phyloP scores from a whole-genome alignment of 2,888 invertebrate species.

The Odontomyia ornata region DNA sequence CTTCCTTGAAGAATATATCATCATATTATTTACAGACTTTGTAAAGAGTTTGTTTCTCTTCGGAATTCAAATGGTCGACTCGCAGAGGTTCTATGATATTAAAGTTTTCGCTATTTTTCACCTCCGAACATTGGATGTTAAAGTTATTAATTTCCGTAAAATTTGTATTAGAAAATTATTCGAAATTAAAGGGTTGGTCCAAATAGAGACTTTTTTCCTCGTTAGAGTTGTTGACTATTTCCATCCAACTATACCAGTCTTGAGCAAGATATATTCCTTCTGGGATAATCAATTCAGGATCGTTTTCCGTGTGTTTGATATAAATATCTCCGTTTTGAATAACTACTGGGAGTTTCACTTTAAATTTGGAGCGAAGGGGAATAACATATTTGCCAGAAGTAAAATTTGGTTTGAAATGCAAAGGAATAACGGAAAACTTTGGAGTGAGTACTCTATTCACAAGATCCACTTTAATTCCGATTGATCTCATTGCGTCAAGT shows the following conservation, averaged over 20 bases:
- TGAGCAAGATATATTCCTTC: slow-evolving; percentile 25
- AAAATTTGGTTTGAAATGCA: too few species aligned
- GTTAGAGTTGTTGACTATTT: slow-evolving; percentile 13
- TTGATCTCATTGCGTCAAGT: too few species aligned
- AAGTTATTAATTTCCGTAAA: slow-evolving; percentile 29
- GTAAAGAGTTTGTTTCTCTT: too few species aligned
- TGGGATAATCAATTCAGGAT: background rate
- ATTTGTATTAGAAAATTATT: background rate
- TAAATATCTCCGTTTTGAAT: slow-evolving; percentile 39
- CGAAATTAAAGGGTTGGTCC: slow-evolving; percentile 21
- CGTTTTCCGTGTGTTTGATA: background rate
- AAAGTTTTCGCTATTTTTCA: too few species aligned
- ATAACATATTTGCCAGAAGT: slow-evolving; percentile 17
- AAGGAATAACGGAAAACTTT: too few species aligned
- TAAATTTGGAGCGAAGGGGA: slow-evolving; percentile 15
- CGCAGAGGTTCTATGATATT: too few species aligned
- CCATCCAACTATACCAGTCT: slow-evolving; percentile 25
- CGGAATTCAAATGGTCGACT: too few species aligned
- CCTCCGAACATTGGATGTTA: too few species aligned
- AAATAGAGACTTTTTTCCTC: slow-evolving; percentile 4
- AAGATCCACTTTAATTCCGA: too few species aligned
- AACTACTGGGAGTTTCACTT: slow-evolving; percentile 39
- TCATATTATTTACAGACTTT: too few species aligned
- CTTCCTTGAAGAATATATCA: too few species aligned
- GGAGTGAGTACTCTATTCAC: too few species aligned